Evolutionary conservation across 2,888 invertebrate genomes (phyloP), one percentile per base, ranked within the genome.

Genomic region (Mythimna vitellina): DNA sequence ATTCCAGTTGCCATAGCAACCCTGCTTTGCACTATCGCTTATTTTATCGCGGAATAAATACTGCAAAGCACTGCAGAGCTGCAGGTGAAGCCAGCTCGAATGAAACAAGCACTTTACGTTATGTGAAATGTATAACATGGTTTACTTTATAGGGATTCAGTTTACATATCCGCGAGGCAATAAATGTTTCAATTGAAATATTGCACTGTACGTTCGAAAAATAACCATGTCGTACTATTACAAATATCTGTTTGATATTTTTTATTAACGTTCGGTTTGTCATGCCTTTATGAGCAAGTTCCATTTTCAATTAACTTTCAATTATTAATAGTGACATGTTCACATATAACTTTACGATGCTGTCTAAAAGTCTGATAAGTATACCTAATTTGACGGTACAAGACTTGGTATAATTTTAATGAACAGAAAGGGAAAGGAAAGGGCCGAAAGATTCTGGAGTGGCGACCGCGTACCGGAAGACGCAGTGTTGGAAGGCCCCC

Each of bases 11-110:
- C 65, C 57, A 66, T 67, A 62, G 70, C 51, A 53, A 72, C 76
- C 62, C 9, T 54, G 70, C 46, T 73, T 79, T 73, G 70, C 68
- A 78, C 61, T 70, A 68, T 51, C 42, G 53, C 46, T 70, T 76
- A 78, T 76, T 80, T 85, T 73, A 81, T 80, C 65, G 54, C 42
- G 58, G 49, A 73, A 78, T 78, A 80, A 80, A 85, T 80, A 75
- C 60, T 66, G 69, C 62, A 67, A 70, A 75, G 70, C 60, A 62
- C 63, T 80, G 80, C 65, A 74, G 70, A 57, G 64, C 63, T 80
- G 80, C 63, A 71, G 57, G 83, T 73, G 72, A 67, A 69, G 32
- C 54, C 57, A 20, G 35, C 25, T 74, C 32, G 57, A 49, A 73
- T 76, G 66, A 71, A 78, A 73, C 81, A 73, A 80, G 65, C 83